Percentiles rank a stretch among this genome's conserved stretches.
Evolutionary conservation across 2,113 vertebrate genomes (phyloP).

Genomic region (Zosterops pallidus): DNA sequence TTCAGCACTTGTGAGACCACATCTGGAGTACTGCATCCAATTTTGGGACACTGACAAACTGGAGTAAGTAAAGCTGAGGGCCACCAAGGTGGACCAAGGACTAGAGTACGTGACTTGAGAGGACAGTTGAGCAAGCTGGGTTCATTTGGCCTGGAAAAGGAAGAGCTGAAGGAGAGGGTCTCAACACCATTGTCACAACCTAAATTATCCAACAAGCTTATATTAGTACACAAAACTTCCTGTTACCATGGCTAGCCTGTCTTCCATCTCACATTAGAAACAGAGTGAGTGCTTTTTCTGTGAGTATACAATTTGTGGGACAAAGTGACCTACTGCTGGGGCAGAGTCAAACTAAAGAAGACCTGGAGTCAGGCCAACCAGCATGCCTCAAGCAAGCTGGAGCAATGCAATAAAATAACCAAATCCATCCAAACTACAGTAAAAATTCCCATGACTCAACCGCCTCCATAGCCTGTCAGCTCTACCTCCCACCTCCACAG

Average conservation of each 20-base stretch:
- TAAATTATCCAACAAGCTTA: background rate
- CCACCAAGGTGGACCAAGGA: slow-evolving; percentile 48
- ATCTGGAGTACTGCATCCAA: slow-evolving; percentile 40
- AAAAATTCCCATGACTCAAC: slow-evolving; percentile 56
- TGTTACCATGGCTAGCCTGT: background rate
- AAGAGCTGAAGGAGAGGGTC: background rate
- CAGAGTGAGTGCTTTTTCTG: background rate
- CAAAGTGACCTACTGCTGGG: background rate
- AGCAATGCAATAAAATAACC: slow-evolving; percentile 44
- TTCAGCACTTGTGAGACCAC: slow-evolving; percentile 52
- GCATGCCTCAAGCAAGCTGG: background rate
- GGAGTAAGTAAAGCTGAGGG: slow-evolving; percentile 25
- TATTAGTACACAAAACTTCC: background rate
- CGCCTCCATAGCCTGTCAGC: background rate
- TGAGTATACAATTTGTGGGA: background rate
- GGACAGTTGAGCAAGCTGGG: background rate
- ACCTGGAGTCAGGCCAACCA: background rate
- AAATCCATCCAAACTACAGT: slow-evolving; percentile 37
- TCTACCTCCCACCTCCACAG: slow-evolving; percentile 32
- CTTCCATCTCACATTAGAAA: background rate
- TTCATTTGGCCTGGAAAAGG: background rate
- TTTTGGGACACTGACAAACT: slow-evolving; percentile 19
- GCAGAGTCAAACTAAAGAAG: background rate
- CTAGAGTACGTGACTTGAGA: slow-evolving; percentile 14
- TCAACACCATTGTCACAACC: background rate